These are phyloP conservation scores for Tuta absoluta DNA, from an alignment of 2,888 invertebrate genomes.

Conservation along the genomic window DNA sequence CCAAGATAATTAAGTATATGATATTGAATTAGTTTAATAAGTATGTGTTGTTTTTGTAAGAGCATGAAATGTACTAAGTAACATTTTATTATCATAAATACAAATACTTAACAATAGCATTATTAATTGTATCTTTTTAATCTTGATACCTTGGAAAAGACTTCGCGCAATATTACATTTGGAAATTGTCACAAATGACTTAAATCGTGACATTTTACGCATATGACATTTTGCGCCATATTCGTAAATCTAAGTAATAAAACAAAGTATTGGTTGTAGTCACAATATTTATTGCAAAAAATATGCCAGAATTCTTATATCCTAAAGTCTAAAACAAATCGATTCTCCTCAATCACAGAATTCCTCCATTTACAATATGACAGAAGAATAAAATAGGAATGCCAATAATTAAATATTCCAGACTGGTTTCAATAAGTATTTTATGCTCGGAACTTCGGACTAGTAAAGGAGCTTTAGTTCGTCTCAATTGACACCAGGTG, in stretches of 20 bases:
- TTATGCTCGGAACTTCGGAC: too few relatives aligned
- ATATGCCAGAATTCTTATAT: not conserved
- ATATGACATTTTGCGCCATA: too few relatives aligned
- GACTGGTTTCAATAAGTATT: too few relatives aligned
- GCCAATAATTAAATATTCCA: not conserved
- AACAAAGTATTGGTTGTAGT: not conserved
- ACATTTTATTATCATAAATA: not conserved
- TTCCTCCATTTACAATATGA: not conserved
- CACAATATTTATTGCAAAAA: not conserved
- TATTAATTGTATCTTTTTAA: too few relatives aligned
- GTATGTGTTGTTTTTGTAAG: not conserved
- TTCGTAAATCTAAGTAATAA: not conserved
- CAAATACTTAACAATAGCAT: too few relatives aligned
- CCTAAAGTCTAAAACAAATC: not conserved
- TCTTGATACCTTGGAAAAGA: too few relatives aligned
- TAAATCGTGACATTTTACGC: too few relatives aligned
- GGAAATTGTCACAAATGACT: too few relatives aligned
- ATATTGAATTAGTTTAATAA: not conserved
- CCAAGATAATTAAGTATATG: not conserved
- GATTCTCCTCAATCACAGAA: not conserved
- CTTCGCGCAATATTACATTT: too few relatives aligned
- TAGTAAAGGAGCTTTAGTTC: too few relatives aligned
- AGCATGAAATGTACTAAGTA: not conserved
- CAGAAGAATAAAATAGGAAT: not conserved
- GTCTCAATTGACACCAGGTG: too few relatives aligned